These are phyloP conservation scores for Denticeps clupeoides DNA, from an alignment of 2,797 vertebrate species.

Conservation along the genomic window DNA sequence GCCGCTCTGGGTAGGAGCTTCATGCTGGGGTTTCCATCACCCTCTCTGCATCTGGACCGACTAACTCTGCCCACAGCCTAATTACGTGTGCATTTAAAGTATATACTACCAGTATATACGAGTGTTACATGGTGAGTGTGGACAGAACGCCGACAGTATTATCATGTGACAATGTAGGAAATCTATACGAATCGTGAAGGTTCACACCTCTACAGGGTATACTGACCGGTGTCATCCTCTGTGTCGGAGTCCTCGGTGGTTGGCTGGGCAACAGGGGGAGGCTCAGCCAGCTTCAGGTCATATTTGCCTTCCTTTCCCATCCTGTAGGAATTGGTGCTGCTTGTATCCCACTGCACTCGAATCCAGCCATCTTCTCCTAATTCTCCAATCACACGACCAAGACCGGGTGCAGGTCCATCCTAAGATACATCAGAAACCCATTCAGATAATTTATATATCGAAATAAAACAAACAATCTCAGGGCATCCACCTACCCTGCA, in stretches of 20 bases:
- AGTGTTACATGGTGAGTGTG: too few species aligned
- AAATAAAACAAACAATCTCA: too few species aligned
- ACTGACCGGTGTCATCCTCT: slow-evolving; percentile 83
- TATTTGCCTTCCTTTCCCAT: slow-evolving; percentile 99
- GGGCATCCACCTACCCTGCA: too few species aligned
- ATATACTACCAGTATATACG: too few species aligned
- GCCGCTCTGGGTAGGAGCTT: too few species aligned
- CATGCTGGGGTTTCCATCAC: too few species aligned
- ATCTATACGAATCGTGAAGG: too few species aligned
- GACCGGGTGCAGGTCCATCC: slow-evolving; percentile 91
- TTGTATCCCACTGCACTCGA: slow-evolving; percentile 94
- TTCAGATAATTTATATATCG: neutral
- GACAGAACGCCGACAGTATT: too few species aligned
- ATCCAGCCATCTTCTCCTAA: slow-evolving; percentile 97
- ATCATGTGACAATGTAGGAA: too few species aligned
- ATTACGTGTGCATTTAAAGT: too few species aligned
- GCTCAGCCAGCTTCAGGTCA: slow-evolving; percentile 88
- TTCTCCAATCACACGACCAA: slow-evolving; percentile 93
- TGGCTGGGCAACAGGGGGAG: slow-evolving; percentile 71
- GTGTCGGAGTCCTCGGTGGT: slow-evolving; percentile 86
- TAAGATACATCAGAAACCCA: slow-evolving; percentile 25
- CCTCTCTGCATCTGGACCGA: too few species aligned
- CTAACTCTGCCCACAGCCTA: too few species aligned
- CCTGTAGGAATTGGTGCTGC: slow-evolving; percentile 96
- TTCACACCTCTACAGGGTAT: neutral